Evolutionary conservation across 2,113 vertebrate genomes (phyloP), one percentile per base, ranked within the genome.

Genomic region (Oenanthe melanoleuca): DNA sequence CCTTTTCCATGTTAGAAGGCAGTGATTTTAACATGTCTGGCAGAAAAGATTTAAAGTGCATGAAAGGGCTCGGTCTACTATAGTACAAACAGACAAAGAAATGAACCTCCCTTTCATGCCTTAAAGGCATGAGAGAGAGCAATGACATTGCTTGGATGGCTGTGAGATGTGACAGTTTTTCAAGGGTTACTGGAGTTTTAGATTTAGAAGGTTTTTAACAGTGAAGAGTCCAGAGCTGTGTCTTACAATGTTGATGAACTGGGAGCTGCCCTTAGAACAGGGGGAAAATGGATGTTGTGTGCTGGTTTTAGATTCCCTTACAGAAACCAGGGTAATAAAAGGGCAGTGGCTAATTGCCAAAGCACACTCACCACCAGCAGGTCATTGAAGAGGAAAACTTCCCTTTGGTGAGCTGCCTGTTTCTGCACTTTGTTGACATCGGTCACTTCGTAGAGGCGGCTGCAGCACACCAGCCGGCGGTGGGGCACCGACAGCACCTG

Each of bases 331-430:
- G 24, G 42, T 0, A 37, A 37, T 37, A 37, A 37, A 37, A 37
- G 34, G 34, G 38, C 64, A 77, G 63, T 52, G 29, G 60, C 66
- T 72, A 53, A 65, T n/a, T 88, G 37, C 42, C 69, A 70, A n/a
- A 53, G 49, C 61, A 72, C 45, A 87, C 98, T 98, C 97, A 99
- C 99, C 99, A 99, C 98, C 80, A 99, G 98, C 91, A 99, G 97
- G 98, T 99, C 99, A 33, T 99, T 99, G 98, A 99, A 99, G 90
- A 99, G 99, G 95, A 99, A 99, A 77, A 99, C 99, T 94, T 99
- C 99, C 94, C 99, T 98, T 97, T 99, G 99, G 91, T 99, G 99
- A 25, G 99, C 98, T 2, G 99, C 99, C 97, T 99, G 99, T 96
- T 99, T 99, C 97, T 99, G 99, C 63, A 99, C 97, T 96, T 99